Conservation (phyloP, 2,797 vertebrate species). For the Masticophis lateralis region DNA sequence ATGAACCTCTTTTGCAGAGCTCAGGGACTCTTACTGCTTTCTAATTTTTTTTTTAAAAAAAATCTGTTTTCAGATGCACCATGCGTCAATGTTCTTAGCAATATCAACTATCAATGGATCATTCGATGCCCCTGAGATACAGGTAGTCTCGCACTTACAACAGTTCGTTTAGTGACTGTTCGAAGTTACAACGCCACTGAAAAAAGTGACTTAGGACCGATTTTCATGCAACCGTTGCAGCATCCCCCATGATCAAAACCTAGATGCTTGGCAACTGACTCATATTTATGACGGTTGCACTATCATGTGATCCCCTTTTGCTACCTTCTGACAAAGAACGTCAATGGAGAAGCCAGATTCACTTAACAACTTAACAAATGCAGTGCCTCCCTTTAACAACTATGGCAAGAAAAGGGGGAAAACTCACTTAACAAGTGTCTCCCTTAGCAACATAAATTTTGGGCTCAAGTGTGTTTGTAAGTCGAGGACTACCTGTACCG, state of each 20-base stretch:
- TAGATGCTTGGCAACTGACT: not conserved
- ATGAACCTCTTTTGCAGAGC: not conserved
- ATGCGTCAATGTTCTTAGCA: fast-evolving
- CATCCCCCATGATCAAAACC: not conserved
- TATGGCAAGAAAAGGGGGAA: not conserved
- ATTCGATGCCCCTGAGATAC: not conserved
- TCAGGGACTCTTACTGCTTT: slow-evolving; percentile 9
- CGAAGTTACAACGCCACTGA: not conserved
- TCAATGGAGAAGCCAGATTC: not conserved
- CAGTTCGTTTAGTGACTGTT: not conserved
- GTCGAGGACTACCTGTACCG: not conserved
- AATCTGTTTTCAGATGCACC: fast-evolving
- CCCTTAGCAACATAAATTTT: not conserved
- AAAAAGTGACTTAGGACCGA: not conserved
- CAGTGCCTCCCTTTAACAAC: not conserved
- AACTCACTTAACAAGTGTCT: not conserved
- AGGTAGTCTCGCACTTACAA: too few species aligned
- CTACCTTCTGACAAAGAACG: not conserved
- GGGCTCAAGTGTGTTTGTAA: not conserved
- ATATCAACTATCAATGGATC: not conserved
- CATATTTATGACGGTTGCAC: not conserved
- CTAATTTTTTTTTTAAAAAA: not conserved
- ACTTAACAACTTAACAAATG: not conserved
- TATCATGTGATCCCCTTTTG: not conserved
- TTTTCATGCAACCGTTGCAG: not conserved